A percentile compares a stretch with the other conserved stretches of the same genome.
phyloP scores from a whole-genome alignment of 2,113 vertebrate species.

The Rhegmatorhina hoffmannsi region DNA sequence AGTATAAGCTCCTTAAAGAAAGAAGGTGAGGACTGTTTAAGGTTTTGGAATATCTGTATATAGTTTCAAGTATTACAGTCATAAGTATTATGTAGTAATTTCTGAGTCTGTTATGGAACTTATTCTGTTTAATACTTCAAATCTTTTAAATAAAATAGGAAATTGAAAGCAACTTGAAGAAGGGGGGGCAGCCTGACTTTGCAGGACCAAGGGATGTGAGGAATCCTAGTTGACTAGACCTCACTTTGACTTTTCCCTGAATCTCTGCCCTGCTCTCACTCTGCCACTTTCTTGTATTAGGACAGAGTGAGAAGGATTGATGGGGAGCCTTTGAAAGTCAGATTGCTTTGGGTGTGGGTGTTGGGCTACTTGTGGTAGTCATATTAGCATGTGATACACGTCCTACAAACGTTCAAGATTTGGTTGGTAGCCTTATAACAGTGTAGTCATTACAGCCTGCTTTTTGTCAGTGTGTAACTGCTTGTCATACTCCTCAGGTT shows the following conservation, averaged over 20 bases:
- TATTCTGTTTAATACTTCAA: background rate
- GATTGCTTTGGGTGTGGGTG: background rate
- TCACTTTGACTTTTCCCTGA: background rate
- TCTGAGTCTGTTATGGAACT: background rate
- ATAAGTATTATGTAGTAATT: background rate
- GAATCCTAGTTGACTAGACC: background rate
- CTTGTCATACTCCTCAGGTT: constrained; percentile 78
- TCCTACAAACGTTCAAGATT: background rate
- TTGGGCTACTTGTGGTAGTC: background rate
- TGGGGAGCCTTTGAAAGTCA: background rate
- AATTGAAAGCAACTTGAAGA: background rate
- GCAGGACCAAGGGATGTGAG: background rate
- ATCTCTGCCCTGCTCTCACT: background rate
- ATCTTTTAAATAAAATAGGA: background rate
- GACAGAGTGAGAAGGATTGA: background rate
- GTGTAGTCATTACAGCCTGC: background rate
- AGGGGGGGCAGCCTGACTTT: background rate
- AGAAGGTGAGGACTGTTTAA: background rate
- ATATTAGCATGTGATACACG: fast-evolving
- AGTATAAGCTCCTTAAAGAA: constrained; percentile 32
- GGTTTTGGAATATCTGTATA: background rate
- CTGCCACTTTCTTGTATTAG: fast-evolving
- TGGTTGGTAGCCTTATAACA: background rate
- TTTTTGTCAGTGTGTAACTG: background rate
- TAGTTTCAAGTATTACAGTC: background rate